A percentile compares a stretch with the other conserved stretches of the same genome.
Evolutionary conservation across 2,888 invertebrate genomes (phyloP).

Genomic region (Saturnia pavonia): DNA sequence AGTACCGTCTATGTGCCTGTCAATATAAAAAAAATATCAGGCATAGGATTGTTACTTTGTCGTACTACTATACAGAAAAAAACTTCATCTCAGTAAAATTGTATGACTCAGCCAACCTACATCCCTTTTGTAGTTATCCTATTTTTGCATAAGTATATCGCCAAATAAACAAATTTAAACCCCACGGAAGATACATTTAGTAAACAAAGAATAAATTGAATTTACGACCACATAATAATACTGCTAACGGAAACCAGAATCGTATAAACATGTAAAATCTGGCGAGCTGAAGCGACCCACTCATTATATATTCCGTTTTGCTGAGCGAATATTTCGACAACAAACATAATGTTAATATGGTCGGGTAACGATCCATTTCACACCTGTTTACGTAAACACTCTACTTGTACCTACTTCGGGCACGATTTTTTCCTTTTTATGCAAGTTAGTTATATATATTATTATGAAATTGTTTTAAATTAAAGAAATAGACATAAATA

Average conservation of each 20-base stretch:
- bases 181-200: neutral
- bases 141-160: neutral
- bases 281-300: slow-evolving; percentile 57
- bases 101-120: too few species aligned
- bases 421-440: slow-evolving; percentile 54
- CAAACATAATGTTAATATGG: slow-evolving; percentile 77
- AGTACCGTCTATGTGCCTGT: too few species aligned
- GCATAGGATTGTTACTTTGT: too few species aligned
- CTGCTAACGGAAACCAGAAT: slow-evolving; percentile 61
- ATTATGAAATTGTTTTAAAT: slow-evolving; percentile 33
- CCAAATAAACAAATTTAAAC: neutral
- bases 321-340: slow-evolving; percentile 75
- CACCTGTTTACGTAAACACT: slow-evolving; percentile 77
- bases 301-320: slow-evolving; percentile 73
- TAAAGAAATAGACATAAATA: neutral
- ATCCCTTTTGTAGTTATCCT: neutral
- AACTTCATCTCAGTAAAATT: neutral
- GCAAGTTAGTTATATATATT: slow-evolving; percentile 44
- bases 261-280: slow-evolving; percentile 64
- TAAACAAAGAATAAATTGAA: slow-evolving; percentile 45
- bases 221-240: slow-evolving; percentile 65
- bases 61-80: neutral
- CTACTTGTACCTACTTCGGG: slow-evolving; percentile 62
- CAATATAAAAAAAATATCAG: too few species aligned
- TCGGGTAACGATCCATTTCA: slow-evolving; percentile 74